phyloP scores from a whole-genome alignment of 2,797 vertebrate genomes.

The Triplophysa bombifrons region DNA sequence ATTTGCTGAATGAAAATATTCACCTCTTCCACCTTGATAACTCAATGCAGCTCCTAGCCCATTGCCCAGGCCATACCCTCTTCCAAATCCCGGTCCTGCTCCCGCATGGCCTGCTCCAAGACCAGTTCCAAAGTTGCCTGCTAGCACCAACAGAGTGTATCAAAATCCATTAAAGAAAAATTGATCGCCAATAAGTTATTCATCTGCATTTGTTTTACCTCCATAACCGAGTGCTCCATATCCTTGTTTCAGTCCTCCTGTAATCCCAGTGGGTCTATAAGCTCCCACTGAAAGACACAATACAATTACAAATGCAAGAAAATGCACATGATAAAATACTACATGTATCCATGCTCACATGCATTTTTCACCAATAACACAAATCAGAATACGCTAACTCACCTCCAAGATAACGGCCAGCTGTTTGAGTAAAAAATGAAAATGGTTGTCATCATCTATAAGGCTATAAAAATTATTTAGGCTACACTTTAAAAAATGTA shows the following conservation, averaged over 20 bases:
- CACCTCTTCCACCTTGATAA: constrained; percentile 54
- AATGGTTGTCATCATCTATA: not conserved
- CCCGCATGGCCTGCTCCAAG: constrained; percentile 5
- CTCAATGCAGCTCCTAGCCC: constrained; percentile 51
- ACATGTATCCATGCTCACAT: not conserved
- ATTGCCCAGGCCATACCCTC: constrained; percentile 38
- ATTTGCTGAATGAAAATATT: not conserved
- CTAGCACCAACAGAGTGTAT: constrained; percentile 18
- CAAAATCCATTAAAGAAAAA: not conserved
- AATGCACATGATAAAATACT: not conserved
- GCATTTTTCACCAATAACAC: constrained; percentile 55
- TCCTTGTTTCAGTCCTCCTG: constrained; percentile 64
- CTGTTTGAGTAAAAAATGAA: constrained; percentile 51
- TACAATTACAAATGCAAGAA: not conserved
- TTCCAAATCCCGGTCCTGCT: constrained; percentile 64
- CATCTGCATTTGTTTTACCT: constrained; percentile 9
- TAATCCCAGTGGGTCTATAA: constrained; percentile 66
- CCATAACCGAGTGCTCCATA: constrained; percentile 67
- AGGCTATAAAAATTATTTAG: not conserved
- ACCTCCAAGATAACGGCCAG: constrained; percentile 68
- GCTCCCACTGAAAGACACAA: constrained; percentile 56
- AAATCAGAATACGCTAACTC: constrained; percentile 47
- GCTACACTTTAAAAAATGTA: too few species aligned
- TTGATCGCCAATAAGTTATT: too few species aligned
- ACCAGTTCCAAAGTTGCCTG: constrained; percentile 10